Evolutionary conservation across 1,140 invertebrate species (phyloP), one percentile per base, ranked within the genome.

Genomic region (Protaetia brevitarsis): DNA sequence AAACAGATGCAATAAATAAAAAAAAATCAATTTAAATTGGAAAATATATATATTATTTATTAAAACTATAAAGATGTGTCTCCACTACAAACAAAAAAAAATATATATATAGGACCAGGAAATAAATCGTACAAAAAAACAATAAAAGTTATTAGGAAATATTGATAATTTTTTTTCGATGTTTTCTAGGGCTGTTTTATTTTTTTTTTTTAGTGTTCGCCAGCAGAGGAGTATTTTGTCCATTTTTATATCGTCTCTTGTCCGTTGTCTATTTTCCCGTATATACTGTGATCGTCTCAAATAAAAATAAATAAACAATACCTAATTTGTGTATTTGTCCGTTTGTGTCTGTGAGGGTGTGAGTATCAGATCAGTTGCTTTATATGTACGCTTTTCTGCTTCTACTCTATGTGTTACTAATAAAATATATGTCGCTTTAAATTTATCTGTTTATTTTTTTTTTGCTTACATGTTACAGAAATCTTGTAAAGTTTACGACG

Each of bases 21-120:
- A n/a, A n/a, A n/a, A n/a, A n/a, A n/a, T n/a, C n/a, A n/a, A 34
- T n/a, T n/a, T n/a, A n/a, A 34, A 7, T n/a, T 7, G 31, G 31
- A 34, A 7, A 34, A 7, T 34, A 34, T 7, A 34, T 34, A 34
- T n/a, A 7, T 7, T 7, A 34, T 34, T 7, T 7, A n/a, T 58
- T 58, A 28, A 61, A 61, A 34, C 19, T 73, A 73, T 73, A 73
- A 71, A 58, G 72, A 73, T 73, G 72, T 68, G 72, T 73, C 72
- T 73, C 72, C 72, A 73, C 67, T 56, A 58, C 10, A 10, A 58
- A 30, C 26, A 56, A 37, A 37, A 13, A 56, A 56, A 23, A 56
- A 27, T n/a, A n/a, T n/a, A n/a, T n/a, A n/a, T n/a, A n/a, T n/a
- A n/a, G n/a, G n/a, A n/a, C n/a, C n/a, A n/a, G n/a, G n/a, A n/a